These are phyloP conservation scores for Hesperophylax magnus DNA, from an alignment of 1,140 invertebrate species.

Conservation along the genomic window DNA sequence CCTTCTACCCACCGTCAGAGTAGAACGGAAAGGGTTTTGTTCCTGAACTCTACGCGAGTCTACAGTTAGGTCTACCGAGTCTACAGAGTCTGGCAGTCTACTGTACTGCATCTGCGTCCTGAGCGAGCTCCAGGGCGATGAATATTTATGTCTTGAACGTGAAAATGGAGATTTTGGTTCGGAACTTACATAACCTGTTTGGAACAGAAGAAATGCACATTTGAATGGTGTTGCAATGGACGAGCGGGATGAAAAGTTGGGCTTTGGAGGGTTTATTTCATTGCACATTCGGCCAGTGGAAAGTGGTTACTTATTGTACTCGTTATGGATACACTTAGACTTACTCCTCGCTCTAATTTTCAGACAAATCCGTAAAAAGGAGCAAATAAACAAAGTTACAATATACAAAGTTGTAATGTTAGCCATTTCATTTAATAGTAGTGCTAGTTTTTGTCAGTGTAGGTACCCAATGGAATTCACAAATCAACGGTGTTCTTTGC, in stretches of 20 bases:
- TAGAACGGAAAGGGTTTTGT: too few relatives aligned
- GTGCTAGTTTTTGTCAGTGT: too few relatives aligned
- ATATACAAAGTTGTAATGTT: too few relatives aligned
- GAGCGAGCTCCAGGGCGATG: conserved; percentile 35
- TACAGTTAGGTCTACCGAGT: neutral
- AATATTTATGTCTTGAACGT: conserved; percentile 51
- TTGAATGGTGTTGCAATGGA: conserved; percentile 28
- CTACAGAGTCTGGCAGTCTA: neutral
- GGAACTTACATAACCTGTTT: conserved; percentile 39
- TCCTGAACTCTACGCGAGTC: neutral
- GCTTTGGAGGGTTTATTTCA: conserved; percentile 3
- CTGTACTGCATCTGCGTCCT: conserved; percentile 9
- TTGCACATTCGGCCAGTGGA: too few relatives aligned
- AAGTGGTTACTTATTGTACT: too few relatives aligned
- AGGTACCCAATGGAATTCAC: too few relatives aligned
- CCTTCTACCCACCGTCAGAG: neutral
- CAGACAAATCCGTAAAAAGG: too few relatives aligned
- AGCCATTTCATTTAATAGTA: too few relatives aligned
- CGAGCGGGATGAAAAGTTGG: conserved; percentile 12
- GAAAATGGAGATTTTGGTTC: conserved; percentile 51
- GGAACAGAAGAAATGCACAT: conserved; percentile 25
- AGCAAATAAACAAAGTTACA: too few relatives aligned
- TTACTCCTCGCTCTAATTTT: too few relatives aligned
- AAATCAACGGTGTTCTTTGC: too few relatives aligned
- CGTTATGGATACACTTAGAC: too few relatives aligned